Conservation (phyloP, 2,113 vertebrate species). For the Apistogramma diplotaenia region DNA sequence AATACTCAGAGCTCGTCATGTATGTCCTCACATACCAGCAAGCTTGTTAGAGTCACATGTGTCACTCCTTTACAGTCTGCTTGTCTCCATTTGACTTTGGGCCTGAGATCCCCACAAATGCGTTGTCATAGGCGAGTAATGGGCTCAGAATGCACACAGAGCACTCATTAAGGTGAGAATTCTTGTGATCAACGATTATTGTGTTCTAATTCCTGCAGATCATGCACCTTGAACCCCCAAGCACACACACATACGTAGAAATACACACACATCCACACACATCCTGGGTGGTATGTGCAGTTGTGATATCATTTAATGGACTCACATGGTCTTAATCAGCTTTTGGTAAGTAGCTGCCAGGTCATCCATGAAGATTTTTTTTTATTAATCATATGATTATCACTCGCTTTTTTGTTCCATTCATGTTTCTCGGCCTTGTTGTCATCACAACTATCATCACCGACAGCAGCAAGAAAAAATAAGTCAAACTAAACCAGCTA, state of each 20-base stretch:
- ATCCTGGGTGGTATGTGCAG: constrained; percentile 38
- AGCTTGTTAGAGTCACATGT: neutral
- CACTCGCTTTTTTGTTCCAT: neutral
- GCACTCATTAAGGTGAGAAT: constrained; percentile 25
- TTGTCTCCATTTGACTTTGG: neutral
- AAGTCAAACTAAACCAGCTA: neutral
- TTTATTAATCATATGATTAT: constrained; percentile 57
- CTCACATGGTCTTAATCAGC: constrained; percentile 69
- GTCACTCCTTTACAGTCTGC: neutral
- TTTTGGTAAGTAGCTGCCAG: constrained; percentile 56
- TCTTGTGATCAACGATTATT: constrained; percentile 58
- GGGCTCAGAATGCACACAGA: constrained; percentile 5
- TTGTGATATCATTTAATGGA: constrained; percentile 47
- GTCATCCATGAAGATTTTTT: constrained; percentile 53
- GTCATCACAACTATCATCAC: neutral
- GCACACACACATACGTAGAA: constrained; percentile 21
- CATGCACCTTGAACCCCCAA: constrained; percentile 18
- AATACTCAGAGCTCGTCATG: neutral
- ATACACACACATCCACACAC: constrained; percentile 8
- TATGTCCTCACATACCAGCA: neutral
- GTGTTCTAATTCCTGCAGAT: constrained; percentile 31
- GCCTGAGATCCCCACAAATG: neutral
- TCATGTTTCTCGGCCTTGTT: neutral
- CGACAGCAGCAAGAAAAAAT: neutral
- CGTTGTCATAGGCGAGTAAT: neutral